Evolutionary conservation across 2,797 vertebrate genomes (phyloP), one percentile per base, ranked within the genome.

Genomic region (Chlorospingus semifuscus): DNA sequence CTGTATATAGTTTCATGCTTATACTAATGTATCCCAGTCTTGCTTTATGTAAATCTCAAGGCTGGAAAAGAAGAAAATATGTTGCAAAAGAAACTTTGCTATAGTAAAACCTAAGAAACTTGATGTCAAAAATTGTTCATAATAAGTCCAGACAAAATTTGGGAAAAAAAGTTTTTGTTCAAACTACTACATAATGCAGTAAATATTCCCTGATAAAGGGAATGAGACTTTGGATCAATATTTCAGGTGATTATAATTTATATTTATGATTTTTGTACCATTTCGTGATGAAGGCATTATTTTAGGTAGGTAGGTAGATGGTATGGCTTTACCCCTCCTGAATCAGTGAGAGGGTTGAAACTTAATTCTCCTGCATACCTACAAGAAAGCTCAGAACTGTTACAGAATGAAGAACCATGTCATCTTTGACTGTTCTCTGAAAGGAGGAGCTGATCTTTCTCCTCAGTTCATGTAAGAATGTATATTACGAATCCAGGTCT

Each of bases 291-390:
- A 59, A 71, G 71, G 3, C 8, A 49, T 75, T 83, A 9, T 78
- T 70, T 59, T 56, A 20, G 5, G 41, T 79, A 37, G 3, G 32
- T 56, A 42, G 19, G 23, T 53, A 80, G 52, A 53, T 0, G 0
- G 5, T 24, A 49, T 19, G 22, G 15, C 13, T 76, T 91, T 76
- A 72, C 3, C 24, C 18, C 16, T 27, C 8, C 8, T 59, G 20
- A 87, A 30, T 4, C 32, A 56, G 26, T 36, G 15, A 70, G 64
- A 42, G 4, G 14, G 60, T 37, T 50, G 66, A 36, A 66, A 80
- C 22, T 78, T 78, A 5, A 27, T 49, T 72, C 14, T 83, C 21
- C 13, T 69, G 16, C 39, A 15, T 29, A 49, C 4, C 24, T 80
- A 12, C 34, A 61, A n/a, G 37, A 72, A 76, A 72, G 11, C 15